Conservation (phyloP, 2,797 vertebrate species). For the Neosilurus mollespiculum region DNA sequence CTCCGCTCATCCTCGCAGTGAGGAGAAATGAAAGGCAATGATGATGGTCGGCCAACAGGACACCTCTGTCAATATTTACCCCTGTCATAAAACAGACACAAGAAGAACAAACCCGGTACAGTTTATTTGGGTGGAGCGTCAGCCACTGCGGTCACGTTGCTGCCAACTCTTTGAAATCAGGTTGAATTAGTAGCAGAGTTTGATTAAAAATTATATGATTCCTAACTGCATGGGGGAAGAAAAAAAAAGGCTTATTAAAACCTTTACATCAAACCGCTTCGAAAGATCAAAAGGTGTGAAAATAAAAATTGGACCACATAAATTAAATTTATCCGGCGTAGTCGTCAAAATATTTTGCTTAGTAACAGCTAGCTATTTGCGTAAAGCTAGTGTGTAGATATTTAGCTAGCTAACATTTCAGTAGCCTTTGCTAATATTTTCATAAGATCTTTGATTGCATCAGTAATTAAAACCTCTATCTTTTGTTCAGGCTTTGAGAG, state of each 20-base stretch:
- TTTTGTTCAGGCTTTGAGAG: neutral
- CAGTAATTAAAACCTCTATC: neutral
- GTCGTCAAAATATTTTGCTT: neutral
- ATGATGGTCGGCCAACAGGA: conserved; percentile 23
- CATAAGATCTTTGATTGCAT: neutral
- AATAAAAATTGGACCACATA: neutral
- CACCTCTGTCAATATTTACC: conserved; percentile 53
- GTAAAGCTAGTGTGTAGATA: neutral
- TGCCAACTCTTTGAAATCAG: conserved; percentile 6
- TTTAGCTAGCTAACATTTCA: neutral
- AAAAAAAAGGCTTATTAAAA: too few species aligned
- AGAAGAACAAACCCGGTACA: conserved; percentile 35
- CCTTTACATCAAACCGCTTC: neutral
- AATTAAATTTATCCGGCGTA: neutral
- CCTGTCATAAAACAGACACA: conserved; percentile 32
- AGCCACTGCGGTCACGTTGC: neutral
- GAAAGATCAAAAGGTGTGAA: neutral
- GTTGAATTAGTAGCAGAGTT: neutral
- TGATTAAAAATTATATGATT: neutral
- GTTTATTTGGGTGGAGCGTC: conserved; percentile 22
- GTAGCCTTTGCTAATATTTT: neutral
- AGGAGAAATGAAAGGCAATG: conserved; percentile 36
- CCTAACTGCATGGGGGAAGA: too few species aligned
- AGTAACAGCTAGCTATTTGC: neutral
- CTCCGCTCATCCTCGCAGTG: conserved; percentile 22